Percentiles rank a stretch among this genome's conserved stretches.
Evolutionary conservation across 2,797 vertebrate genomes (phyloP).

Genomic region (Aeoliscus strigatus): DNA sequence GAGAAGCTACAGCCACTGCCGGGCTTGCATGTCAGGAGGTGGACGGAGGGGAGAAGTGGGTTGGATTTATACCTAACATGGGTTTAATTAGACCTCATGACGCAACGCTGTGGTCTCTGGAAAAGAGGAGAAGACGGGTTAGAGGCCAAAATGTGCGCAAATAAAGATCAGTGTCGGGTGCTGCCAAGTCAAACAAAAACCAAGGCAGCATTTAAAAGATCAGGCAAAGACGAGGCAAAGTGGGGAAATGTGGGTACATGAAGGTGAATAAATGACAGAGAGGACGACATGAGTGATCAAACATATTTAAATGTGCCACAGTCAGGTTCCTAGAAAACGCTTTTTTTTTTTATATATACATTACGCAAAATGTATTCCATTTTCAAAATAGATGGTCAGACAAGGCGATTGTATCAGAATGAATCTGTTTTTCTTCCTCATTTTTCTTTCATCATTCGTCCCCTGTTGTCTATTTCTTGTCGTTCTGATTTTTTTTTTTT

Average conservation of each 20-base stretch:
- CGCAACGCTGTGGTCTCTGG: conserved; percentile 39
- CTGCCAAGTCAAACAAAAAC: conserved; percentile 43
- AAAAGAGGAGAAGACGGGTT: conserved; percentile 20
- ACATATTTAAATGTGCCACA: too few species aligned
- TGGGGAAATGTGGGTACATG: too few species aligned
- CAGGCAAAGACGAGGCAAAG: background rate
- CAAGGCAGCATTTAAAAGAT: background rate
- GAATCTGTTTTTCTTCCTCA: conserved; percentile 72
- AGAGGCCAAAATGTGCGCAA: conserved; percentile 35
- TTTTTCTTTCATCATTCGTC: conserved; percentile 56
- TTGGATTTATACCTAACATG: conserved; percentile 70
- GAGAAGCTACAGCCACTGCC: conserved; percentile 24
- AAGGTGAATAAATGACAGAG: too few species aligned
- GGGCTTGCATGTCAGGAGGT: conserved; percentile 15
- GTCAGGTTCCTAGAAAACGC: too few species aligned
- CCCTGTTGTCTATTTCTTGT: conserved; percentile 72
- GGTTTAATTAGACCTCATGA: conserved; percentile 79
- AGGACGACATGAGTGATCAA: too few species aligned
- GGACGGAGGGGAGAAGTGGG: conserved; percentile 35
- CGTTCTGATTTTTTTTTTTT: too few species aligned
- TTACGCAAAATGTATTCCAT: conserved; percentile 66
- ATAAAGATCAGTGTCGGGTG: conserved; percentile 21
- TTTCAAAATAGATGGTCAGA: conserved; percentile 69
- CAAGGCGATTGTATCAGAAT: conserved; percentile 67
- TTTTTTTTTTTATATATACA: conserved; percentile 29